A percentile compares a stretch with the other conserved stretches of the same genome.
Conservation (phyloP, 64 coral and sea anemone species). For the Porites lutea region DNA sequence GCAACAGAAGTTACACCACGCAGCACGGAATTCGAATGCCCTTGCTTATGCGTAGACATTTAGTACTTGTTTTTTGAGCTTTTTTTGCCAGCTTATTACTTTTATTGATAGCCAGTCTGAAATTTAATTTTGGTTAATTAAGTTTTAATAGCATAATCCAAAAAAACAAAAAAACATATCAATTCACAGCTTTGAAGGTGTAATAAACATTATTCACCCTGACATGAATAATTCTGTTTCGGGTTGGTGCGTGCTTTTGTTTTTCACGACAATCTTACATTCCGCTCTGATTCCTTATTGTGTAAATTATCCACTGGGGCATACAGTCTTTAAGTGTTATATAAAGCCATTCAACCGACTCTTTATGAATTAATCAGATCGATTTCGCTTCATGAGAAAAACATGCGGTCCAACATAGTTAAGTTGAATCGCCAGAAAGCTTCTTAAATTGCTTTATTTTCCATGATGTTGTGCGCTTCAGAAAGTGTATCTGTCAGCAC, state of each 20-base stretch:
- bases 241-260: not conserved
- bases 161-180: not conserved
- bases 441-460: not conserved
- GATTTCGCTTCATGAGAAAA: conserved; percentile 16
- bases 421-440: not conserved
- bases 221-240: not conserved
- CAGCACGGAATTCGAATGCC: not conserved
- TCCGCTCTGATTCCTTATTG: not conserved
- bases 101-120: not conserved
- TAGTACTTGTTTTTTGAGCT: too few relatives aligned
- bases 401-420: conserved; percentile 36
- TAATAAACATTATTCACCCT: not conserved
- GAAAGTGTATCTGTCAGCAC: not conserved
- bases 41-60: not conserved
- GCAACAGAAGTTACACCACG: not conserved
- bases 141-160: not conserved
- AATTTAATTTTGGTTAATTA: not conserved
- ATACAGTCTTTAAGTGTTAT: not conserved
- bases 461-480: not conserved
- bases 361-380: not conserved
- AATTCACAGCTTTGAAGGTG: conserved; percentile 7
- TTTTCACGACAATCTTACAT: not conserved
- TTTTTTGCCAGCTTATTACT: not conserved
- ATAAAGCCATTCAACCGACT: not conserved
- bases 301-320: not conserved